These are phyloP conservation scores for Synergus gifuensis DNA, from an alignment of 2,888 invertebrate species.

Conservation along the genomic window DNA sequence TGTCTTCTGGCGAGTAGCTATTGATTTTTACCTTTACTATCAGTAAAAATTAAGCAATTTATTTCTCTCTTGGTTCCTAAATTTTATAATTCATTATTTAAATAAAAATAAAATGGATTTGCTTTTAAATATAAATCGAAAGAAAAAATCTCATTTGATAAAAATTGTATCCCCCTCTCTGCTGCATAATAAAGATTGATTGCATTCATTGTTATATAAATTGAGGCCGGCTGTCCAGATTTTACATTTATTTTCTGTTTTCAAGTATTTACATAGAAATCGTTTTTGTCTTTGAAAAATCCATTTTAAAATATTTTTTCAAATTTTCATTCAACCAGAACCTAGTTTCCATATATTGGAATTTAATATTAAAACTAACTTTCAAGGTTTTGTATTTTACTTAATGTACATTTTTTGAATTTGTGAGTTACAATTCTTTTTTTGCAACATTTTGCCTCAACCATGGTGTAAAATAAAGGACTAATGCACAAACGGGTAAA, in stretches of 20 bases:
- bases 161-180: neutral
- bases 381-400: neutral
- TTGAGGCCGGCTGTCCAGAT: neutral
- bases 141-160: neutral
- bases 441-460: constrained; percentile 38
- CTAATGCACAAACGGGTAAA: constrained; percentile 57
- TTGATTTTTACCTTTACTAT: neutral
- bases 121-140: no score
- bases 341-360: no score
- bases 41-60: constrained; percentile 7
- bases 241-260: neutral
- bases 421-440: neutral
- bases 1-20: neutral
- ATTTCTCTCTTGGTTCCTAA: constrained; percentile 4
- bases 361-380: no score
- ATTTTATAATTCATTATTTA: constrained; percentile 19
- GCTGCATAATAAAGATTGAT: neutral
- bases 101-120: neutral
- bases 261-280: neutral
- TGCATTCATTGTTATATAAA: neutral
- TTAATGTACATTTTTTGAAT: neutral
- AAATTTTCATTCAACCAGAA: no score
- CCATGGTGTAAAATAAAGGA: constrained; percentile 55
- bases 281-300: neutral
- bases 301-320: no score